Evolutionary conservation across 2,113 vertebrate species (phyloP), one percentile per base, ranked within the genome.

Genomic region (Semicossyphus pulcher): DNA sequence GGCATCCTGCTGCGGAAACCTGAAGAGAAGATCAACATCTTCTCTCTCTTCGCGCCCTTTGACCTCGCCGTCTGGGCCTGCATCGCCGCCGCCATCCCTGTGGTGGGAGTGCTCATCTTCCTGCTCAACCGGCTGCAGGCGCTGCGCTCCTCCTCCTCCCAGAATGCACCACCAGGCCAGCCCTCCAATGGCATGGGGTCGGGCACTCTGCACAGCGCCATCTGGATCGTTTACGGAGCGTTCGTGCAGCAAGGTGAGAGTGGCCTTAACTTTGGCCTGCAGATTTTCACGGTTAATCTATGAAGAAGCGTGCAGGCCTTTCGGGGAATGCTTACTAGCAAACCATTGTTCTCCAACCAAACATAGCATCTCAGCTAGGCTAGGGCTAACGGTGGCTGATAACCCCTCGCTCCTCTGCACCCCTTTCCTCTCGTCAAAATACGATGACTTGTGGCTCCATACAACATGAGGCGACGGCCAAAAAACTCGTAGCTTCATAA

Each of bases 1-100:
- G 98, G 98, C 4, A 99, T 99, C 88, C 87, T 99, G 10, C 94
- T 99, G 83, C 93, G 90, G 20, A 99, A 96, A 53, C 96, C 98
- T 0, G 96, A 98, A 62, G 98, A 99, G 76, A 98, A 97, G 90
- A 96, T 98, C 91, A 97, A 97, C 92, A 97, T 99, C 91, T 99
- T 99, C 88, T 98, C 98, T 0, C 94, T 99, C 14, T 96, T 99
- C 2, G 97, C 97, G 0, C 98, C 98, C 0, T 99, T 99, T 0
- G 98, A 99, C 86, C 95, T 97, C 0, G 97, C 97, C 0, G 97
- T 99, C 11, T 99, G 98, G 98, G 97, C 97, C 37, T 99, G 98
- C 85, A 97, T 99, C 0, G 97, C 97, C 0, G 97, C 96, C 0
- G 97, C 97, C 21, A 95, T 99, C 79, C 97, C 97, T 0, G 92